Evolutionary conservation across 2,888 invertebrate species (phyloP).

Genomic region (Dicycla oo): DNA sequence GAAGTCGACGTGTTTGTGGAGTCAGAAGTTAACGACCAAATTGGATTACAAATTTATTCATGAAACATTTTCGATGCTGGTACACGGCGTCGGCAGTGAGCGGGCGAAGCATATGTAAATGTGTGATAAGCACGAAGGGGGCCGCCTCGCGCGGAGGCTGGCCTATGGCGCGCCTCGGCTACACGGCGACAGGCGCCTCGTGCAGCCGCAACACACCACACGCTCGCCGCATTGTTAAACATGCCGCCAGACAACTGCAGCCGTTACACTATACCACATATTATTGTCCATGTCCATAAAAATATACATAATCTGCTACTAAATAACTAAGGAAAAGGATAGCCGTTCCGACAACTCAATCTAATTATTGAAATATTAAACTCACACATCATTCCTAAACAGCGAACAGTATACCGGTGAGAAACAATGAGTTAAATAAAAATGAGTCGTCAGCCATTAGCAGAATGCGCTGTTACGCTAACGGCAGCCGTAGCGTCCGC

Average conservation of each 20-base stretch:
- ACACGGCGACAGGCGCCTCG: constrained; percentile 50
- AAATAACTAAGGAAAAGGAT: neutral
- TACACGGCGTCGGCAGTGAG: constrained; percentile 79
- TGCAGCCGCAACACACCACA: constrained; percentile 61
- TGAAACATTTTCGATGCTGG: constrained; percentile 88
- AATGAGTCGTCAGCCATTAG: constrained; percentile 67
- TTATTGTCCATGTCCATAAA: constrained; percentile 28
- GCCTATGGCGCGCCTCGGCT: constrained; percentile 48
- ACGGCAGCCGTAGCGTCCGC: constrained; percentile 72
- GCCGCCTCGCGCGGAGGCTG: constrained; percentile 76
- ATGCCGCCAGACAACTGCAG: constrained; percentile 71
- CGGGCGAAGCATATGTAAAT: constrained; percentile 88
- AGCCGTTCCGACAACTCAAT: neutral
- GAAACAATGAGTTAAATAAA: constrained; percentile 63
- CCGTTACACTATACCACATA: constrained; percentile 60
- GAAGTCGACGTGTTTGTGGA: constrained; percentile 78
- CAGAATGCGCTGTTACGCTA: constrained; percentile 65
- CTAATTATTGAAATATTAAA: constrained; percentile 19
- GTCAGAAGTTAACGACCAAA: constrained; percentile 86
- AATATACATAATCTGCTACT: constrained; percentile 16
- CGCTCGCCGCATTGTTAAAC: constrained; percentile 79
- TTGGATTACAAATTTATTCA: constrained; percentile 89
- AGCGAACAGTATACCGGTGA: constrained; percentile 29
- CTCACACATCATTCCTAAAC: constrained; percentile 12
- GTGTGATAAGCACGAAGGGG: constrained; percentile 86